phyloP scores from a whole-genome alignment of 2,113 vertebrate species.

The Lontra canadensis region DNA sequence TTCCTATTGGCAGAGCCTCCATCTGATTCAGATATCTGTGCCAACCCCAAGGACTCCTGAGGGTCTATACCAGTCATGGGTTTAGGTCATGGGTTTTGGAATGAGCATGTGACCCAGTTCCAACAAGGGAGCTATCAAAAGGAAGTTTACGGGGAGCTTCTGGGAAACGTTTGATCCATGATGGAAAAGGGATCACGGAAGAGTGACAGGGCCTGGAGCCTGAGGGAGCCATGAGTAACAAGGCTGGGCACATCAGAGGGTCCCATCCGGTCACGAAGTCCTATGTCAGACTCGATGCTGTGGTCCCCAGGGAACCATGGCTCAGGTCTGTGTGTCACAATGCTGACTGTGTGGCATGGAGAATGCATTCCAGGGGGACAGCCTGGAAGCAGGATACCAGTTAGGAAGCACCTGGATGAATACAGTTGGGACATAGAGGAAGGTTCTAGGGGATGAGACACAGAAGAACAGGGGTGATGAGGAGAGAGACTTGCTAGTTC shows the following conservation, averaged over 20 bases:
- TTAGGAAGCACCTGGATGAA: neutral
- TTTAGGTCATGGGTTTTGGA: neutral
- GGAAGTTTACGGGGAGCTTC: neutral
- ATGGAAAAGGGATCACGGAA: neutral
- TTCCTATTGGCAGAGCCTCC: neutral
- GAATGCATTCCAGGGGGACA: neutral
- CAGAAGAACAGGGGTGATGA: neutral
- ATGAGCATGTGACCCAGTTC: neutral
- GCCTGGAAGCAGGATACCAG: neutral
- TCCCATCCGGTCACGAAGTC: accelerated
- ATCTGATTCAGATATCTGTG: neutral
- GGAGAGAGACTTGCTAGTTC: neutral
- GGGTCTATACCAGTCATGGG: neutral
- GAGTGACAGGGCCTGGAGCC: neutral
- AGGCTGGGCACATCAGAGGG: neutral
- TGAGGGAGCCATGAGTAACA: neutral
- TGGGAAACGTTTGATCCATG: neutral
- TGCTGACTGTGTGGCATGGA: neutral
- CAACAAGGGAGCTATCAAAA: neutral
- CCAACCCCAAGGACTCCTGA: neutral
- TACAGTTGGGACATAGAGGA: neutral
- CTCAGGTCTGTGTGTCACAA: neutral
- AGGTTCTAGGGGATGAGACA: neutral
- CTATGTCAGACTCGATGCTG: accelerated
- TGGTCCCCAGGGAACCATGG: accelerated